Evolutionary conservation across 2,888 invertebrate genomes (phyloP), one percentile per base, ranked within the genome.

Genomic region (Tinea trinotella): DNA sequence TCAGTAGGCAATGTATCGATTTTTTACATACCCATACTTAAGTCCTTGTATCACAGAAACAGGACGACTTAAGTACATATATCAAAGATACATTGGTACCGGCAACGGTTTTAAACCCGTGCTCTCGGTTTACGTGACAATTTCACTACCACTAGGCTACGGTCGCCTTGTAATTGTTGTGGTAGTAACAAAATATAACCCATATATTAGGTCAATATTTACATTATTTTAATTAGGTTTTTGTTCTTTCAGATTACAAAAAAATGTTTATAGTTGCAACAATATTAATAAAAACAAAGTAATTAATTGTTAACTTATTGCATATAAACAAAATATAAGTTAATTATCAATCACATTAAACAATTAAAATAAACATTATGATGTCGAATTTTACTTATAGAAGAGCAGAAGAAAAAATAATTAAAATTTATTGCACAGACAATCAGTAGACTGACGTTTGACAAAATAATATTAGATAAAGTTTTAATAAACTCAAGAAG

Each of bases 291-390:
- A 17, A 2, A 48, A 24, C 24, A 2, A 12, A 50, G 24, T 70
- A 73, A 73, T 74, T 69, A 74, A 69, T 67, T 68, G 59, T n/a
- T 69, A 67, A 76, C 68, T 73, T 70, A 72, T 74, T 71, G 62
- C 63, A 58, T 19, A 53, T n/a, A n/a, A 40, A 53, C 40, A 40
- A 53, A 40, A 53, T 9, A 30, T 36, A 35, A 18, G 36, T 18
- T 35, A 53, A 3, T 53, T 20, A 53, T 34, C 30, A 34, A 35
- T 52, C 19, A 20, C 18, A 52, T 15, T 3, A 17, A 52, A 40
- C 17, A 34, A 34, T 22, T 52, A 40, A 18, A 40, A 12, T 4
- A 9, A 17, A 36, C 20, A 40, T 36, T 53, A 40, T n/a, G n/a
- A 18, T 20, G 22, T 1, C 12, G 13, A 40, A 13, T 40, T 13